Percentiles rank a stretch among this genome's conserved stretches.
Conservation (phyloP, 2,888 invertebrate genomes). For the Priapulus caudatus region DNA sequence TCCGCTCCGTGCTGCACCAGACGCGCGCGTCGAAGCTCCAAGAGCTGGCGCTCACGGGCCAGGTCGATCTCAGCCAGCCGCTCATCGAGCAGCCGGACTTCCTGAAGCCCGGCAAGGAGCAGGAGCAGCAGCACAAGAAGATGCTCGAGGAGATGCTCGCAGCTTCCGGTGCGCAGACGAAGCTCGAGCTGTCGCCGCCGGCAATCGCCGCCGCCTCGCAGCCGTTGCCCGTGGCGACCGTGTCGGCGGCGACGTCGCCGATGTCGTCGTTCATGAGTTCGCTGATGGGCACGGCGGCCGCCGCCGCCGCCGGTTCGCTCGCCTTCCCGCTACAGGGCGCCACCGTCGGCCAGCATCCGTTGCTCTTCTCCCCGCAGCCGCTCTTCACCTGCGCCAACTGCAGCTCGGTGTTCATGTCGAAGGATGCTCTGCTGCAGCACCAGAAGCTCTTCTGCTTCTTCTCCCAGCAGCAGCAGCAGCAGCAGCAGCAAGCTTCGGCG, state of each 20-base stretch:
- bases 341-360: too few relatives aligned
- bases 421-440: constrained; percentile 69
- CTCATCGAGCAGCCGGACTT: constrained; percentile 59
- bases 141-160: neutral
- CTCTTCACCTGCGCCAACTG: constrained; percentile 62
- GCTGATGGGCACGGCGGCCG: too few relatives aligned
- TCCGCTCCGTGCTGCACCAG: constrained; percentile 79
- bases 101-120: constrained; percentile 32
- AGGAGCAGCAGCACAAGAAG: neutral
- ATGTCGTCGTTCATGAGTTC: neutral
- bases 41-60: constrained; percentile 71
- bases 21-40: constrained; percentile 64
- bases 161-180: too few relatives aligned
- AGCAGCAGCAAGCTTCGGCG: neutral
- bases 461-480: constrained; percentile 45
- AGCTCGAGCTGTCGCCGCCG: neutral
- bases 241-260: neutral
- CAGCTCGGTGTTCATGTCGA: constrained; percentile 62
- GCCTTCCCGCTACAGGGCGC: too few relatives aligned
- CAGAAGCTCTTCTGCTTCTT: constrained; percentile 69
- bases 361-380: constrained; percentile 21
- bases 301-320: constrained; percentile 34
- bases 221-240: neutral
- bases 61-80: constrained; percentile 71
- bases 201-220: neutral